Evolutionary conservation across 2,888 invertebrate genomes (phyloP), one percentile per base, ranked within the genome.

Genomic region (Diarsia dahlii): DNA sequence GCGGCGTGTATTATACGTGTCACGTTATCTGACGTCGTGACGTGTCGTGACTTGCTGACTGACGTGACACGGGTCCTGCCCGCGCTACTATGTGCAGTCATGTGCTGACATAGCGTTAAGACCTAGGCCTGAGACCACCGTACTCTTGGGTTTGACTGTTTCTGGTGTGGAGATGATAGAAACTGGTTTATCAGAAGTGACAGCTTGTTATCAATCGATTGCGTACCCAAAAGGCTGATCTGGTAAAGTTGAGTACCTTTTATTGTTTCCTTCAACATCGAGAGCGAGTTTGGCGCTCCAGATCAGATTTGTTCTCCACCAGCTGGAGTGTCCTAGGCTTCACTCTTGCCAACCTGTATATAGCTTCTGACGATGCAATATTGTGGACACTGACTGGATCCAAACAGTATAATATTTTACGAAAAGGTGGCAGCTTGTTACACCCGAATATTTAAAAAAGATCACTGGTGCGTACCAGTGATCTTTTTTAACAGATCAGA

Each of bases 61-160:
- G 54, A n/a, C 13, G n/a, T 45, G 63, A 63, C 63, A 63, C 63
- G 78, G 78, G 81, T 74, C 23, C 62, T 69, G 68, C 28, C 23
- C 20, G 62, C 13, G 9, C 20, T 34, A 2, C 18, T 67, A 70
- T 65, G 67, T 63, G 77, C 65, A 54, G n/a, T 74, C 62, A 45
- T 62, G 46, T 34, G 52, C 45, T 76, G 23, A 56, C 58, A 23
- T 50, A 50, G 58, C 60, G 58, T 68, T 64, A 56, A 71, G 15
- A 2, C 28, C 46, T 39, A 52, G 50, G 46, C 28, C 28, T 28
- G 28, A 64, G 34, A 46, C 10, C 15, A 50, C 48, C 23, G 46
- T 52, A 18, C 28, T 52, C 72, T 39, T 62, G 39, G 62, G 13
- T 39, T 6, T 2, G n/a, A 39, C 63, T 18, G 39, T 34, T 48